Conservation (phyloP, 2,797 vertebrate species). For the Poeciliopsis gracilis region DNA sequence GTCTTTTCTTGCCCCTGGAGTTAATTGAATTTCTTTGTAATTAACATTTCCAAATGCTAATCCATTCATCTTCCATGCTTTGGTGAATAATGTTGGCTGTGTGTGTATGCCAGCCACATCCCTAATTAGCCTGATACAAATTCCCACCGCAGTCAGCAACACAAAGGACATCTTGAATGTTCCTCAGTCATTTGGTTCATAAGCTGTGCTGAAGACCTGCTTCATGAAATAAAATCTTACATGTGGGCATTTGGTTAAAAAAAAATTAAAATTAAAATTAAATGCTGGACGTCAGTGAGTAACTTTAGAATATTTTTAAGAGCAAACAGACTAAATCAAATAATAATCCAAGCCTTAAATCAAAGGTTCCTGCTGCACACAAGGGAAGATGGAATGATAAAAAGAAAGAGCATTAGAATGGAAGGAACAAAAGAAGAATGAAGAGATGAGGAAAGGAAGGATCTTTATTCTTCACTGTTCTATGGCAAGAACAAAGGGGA, state of each 20-base stretch:
- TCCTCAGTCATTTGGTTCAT: slow-evolving; percentile 43
- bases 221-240: slow-evolving; percentile 39
- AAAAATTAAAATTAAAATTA: neutral
- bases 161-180: slow-evolving; percentile 61
- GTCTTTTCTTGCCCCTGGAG: slow-evolving; percentile 60
- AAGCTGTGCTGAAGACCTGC: slow-evolving; percentile 21
- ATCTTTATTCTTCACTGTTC: neutral
- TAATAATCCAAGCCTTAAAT: neutral
- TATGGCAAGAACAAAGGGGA: neutral
- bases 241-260: slow-evolving; percentile 25
- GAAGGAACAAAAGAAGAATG: neutral
- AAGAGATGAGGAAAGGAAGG: neutral
- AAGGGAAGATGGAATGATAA: neutral
- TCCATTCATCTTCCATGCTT: slow-evolving; percentile 78
- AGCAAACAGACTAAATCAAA: slow-evolving; percentile 10
- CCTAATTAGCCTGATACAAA: slow-evolving; percentile 71
- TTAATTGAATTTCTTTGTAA: slow-evolving; percentile 82
- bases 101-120: slow-evolving; percentile 61
- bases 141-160: slow-evolving; percentile 62
- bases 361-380: neutral
- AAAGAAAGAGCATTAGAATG: neutral
- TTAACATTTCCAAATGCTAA: slow-evolving; percentile 82
- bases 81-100: slow-evolving; percentile 51
- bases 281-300: slow-evolving; percentile 29
- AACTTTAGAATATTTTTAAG: slow-evolving; percentile 19